phyloP scores from a whole-genome alignment of 2,888 invertebrate species.

The Protophormia terraenovae region DNA sequence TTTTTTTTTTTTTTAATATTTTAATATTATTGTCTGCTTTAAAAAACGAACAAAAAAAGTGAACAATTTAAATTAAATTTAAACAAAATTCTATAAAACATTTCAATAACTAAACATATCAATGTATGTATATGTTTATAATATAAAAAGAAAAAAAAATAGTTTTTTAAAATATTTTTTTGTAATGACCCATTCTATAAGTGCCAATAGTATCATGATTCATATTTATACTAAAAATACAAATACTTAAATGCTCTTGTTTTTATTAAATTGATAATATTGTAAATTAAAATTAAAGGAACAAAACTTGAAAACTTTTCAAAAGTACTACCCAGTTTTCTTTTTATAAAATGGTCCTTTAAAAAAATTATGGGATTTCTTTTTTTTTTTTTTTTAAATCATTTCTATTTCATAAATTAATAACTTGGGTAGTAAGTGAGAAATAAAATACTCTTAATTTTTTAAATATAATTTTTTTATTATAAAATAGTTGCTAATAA shows the following conservation, averaged over 20 bases:
- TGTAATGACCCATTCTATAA: conserved; percentile 60
- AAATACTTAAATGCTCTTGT: conserved; percentile 19
- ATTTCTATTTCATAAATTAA: background rate
- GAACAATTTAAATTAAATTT: conserved; percentile 46
- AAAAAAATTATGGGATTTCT: background rate
- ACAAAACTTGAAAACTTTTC: conserved; percentile 2
- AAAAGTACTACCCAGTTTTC: conserved; percentile 6
- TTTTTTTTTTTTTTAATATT: conserved; percentile 24
- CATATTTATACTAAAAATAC: background rate
- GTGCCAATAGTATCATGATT: conserved; percentile 64
- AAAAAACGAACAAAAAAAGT: conserved; percentile 21
- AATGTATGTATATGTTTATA: background rate
- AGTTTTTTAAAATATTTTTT: background rate
- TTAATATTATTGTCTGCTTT: conserved; percentile 2
- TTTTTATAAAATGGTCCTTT: background rate
- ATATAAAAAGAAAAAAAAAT: too few relatives aligned
- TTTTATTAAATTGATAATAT: background rate
- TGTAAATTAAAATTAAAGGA: background rate
- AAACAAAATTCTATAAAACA: background rate
- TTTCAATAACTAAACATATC: background rate
- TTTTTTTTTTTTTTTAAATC: background rate
- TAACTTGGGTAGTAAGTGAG: background rate
- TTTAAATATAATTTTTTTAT: conserved; percentile 41
- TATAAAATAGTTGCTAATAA: conserved; percentile 20
- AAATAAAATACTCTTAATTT: conserved; percentile 53